These are phyloP conservation scores for Drosophila mimetica DNA, from an alignment of 2,888 invertebrate genomes.

Conservation along the genomic window DNA sequence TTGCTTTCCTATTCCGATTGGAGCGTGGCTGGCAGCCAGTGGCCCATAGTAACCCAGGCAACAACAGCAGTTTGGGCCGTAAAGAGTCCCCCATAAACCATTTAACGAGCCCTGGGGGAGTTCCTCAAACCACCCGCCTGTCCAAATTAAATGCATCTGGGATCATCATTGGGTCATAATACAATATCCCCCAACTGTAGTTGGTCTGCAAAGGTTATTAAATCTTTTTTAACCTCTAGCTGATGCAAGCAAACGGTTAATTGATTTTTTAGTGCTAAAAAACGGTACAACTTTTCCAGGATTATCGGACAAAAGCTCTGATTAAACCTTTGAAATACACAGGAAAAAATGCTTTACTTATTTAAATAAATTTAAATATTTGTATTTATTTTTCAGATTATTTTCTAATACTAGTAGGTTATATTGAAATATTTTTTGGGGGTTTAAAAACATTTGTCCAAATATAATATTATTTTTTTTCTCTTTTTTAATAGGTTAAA, in stretches of 20 bases:
- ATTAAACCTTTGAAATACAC: neutral
- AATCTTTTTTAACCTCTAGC: slow-evolving; percentile 5
- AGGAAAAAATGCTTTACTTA: neutral
- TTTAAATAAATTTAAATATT: neutral
- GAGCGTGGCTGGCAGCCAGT: slow-evolving; percentile 12
- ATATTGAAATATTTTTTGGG: too few relatives aligned
- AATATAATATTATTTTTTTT: too few relatives aligned
- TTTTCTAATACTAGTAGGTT: too few relatives aligned
- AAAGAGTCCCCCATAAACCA: slow-evolving; percentile 46
- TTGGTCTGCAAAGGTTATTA: slow-evolving; percentile 28
- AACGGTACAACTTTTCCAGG: slow-evolving; percentile 8
- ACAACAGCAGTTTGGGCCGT: slow-evolving; percentile 29
- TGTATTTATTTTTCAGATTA: neutral
- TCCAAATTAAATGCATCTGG: slow-evolving; percentile 38
- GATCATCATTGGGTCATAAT: slow-evolving; percentile 35
- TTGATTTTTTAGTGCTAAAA: slow-evolving; percentile 32
- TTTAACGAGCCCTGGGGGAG: slow-evolving; percentile 44
- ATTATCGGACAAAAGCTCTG: slow-evolving; percentile 4
- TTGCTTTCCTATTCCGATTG: slow-evolving; percentile 42
- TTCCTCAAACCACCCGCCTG: neutral
- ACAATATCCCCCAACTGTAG: slow-evolving; percentile 18
- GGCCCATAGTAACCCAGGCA: slow-evolving; percentile 1
- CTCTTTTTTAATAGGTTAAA: too few relatives aligned
- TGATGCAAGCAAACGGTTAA: slow-evolving; percentile 30
- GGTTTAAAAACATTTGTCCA: too few relatives aligned